Percentiles rank a stretch among this genome's conserved stretches.
These are phyloP conservation scores for Pyxicephalus adspersus DNA, from an alignment of 2,113 vertebrate species.

Conservation along the genomic window DNA sequence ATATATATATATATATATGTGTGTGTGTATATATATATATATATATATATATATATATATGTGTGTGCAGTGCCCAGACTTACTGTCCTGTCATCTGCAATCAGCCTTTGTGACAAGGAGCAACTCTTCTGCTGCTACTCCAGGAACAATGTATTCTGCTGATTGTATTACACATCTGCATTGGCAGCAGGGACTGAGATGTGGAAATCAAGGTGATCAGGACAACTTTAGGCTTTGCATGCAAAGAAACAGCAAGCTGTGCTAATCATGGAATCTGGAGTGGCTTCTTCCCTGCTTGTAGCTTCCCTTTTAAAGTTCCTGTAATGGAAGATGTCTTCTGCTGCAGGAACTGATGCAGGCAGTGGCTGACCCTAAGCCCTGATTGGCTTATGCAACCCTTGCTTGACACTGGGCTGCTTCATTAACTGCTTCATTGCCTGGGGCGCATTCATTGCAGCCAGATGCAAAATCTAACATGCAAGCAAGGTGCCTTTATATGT, in stretches of 20 bases:
- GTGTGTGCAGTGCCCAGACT: neutral
- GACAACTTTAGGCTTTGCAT: neutral
- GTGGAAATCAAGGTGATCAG: neutral
- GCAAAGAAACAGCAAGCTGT: neutral
- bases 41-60: no score
- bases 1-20: no score
- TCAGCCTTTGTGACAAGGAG: neutral
- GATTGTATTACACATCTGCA: neutral
- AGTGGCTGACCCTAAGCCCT: neutral
- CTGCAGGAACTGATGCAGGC: neutral
- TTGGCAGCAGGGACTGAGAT: no score
- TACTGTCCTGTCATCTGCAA: neutral
- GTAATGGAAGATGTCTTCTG: conserved; percentile 2
- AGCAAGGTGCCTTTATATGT: no score
- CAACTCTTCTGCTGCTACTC: neutral
- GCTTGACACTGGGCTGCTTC: neutral
- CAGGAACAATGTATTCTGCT: no score
- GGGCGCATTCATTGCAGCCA: no score
- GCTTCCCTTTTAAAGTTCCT: neutral
- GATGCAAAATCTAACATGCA: no score
- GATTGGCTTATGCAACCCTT: neutral
- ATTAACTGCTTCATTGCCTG: neutral
- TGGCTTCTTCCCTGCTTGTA: neutral
- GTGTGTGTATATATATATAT: no score
- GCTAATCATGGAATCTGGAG: neutral